phyloP scores from a whole-genome alignment of 2,888 invertebrate genomes.

The Chironomus riparius region DNA sequence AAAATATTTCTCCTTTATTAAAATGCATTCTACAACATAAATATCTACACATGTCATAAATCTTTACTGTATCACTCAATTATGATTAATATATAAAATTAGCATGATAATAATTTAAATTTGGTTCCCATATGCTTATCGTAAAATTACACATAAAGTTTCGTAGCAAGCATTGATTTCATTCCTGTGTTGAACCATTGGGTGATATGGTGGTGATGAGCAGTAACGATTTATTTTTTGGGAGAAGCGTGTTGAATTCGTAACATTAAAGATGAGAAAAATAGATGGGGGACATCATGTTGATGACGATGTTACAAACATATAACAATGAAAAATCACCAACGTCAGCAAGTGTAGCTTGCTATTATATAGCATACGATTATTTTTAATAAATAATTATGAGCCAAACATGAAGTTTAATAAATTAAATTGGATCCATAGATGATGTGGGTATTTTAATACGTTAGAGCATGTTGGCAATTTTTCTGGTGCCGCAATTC shows the following conservation, averaged over 20 bases:
- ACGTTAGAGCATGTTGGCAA: no score
- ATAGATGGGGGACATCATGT: neutral
- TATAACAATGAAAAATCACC: constrained; percentile 14
- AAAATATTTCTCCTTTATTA: neutral
- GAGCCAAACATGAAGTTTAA: neutral
- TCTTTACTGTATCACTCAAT: no score
- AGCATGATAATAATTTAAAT: no score
- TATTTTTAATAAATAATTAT: constrained; percentile 24
- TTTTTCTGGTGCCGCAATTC: neutral
- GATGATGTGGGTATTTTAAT: constrained; percentile 9
- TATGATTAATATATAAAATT: no score
- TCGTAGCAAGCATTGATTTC: no score
- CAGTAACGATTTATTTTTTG: neutral
- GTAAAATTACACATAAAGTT: no score
- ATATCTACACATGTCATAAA: no score
- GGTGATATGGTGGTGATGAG: neutral
- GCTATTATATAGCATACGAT: constrained; percentile 12
- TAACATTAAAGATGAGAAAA: neutral
- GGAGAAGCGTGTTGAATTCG: neutral
- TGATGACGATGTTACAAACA: neutral
- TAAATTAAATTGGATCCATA: neutral
- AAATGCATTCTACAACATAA: no score
- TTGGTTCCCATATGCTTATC: neutral
- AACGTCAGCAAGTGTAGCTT: constrained; percentile 1
- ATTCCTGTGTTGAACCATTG: no score